phyloP scores from a whole-genome alignment of 2,113 vertebrate species.

The Etia nguti region DNA sequence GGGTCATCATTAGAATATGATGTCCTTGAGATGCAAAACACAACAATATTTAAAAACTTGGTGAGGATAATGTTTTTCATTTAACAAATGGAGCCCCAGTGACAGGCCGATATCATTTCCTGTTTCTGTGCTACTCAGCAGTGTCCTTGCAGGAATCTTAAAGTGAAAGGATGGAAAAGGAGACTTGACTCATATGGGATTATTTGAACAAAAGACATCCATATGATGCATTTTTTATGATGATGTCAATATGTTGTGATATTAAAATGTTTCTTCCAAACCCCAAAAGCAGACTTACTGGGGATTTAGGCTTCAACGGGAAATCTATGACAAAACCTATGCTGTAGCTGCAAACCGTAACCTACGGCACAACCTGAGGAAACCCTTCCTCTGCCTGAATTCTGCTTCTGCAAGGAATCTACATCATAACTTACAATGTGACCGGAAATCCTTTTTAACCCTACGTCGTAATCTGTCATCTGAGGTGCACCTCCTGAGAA shows the following conservation, averaged over 20 bases:
- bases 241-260: background rate
- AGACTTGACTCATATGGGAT: background rate
- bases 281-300: background rate
- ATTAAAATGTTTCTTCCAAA: background rate
- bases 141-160: background rate
- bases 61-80: background rate
- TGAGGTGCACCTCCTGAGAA: accelerated
- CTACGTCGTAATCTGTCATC: background rate
- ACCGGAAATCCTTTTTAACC: background rate
- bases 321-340: background rate
- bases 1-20: background rate
- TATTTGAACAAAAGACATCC: background rate
- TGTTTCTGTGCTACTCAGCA: background rate
- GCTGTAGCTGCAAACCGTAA: background rate
- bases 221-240: background rate
- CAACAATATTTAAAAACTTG: background rate
- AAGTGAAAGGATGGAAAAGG: background rate
- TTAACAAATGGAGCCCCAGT: background rate
- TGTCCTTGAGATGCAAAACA: background rate
- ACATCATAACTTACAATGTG: background rate
- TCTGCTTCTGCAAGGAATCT: background rate
- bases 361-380: background rate
- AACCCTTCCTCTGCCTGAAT: background rate
- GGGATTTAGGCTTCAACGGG: background rate
- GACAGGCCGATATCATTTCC: background rate